Percentiles rank a stretch among this genome's conserved stretches.
Conservation (phyloP, 1,140 invertebrate genomes). For the Drosophila parvula region DNA sequence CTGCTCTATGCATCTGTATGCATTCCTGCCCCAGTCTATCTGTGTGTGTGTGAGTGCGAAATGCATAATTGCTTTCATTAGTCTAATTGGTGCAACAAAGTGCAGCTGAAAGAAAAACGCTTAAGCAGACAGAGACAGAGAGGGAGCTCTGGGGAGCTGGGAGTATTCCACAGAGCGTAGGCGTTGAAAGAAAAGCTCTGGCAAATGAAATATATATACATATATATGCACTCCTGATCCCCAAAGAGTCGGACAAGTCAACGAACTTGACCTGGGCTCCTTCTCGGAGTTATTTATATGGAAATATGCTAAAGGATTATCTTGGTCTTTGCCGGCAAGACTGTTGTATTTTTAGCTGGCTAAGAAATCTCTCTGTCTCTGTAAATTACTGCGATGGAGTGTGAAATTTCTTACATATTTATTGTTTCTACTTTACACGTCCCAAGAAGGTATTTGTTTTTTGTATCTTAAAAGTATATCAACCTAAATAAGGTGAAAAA, state of each 20-base stretch:
- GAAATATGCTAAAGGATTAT: slow-evolving; percentile 26
- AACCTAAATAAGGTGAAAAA: neutral
- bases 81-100: slow-evolving; percentile 70
- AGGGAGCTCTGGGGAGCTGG: slow-evolving; percentile 17
- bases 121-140: slow-evolving; percentile 37
- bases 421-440: neutral
- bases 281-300: slow-evolving; percentile 2
- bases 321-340: slow-evolving; percentile 2
- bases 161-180: neutral
- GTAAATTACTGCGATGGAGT: neutral
- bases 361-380: slow-evolving; percentile 21
- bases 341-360: slow-evolving; percentile 20
- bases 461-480: neutral
- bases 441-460: neutral
- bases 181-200: slow-evolving; percentile 44
- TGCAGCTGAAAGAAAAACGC: slow-evolving; percentile 59
- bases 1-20: slow-evolving; percentile 27
- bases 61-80: slow-evolving; percentile 81
- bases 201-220: slow-evolving; percentile 27
- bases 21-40: neutral
- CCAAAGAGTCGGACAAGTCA: slow-evolving; percentile 30
- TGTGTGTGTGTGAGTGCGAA: slow-evolving; percentile 46
- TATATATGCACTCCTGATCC: slow-evolving; percentile 43
- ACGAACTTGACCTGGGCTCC: slow-evolving; percentile 42
- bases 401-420: neutral